phyloP scores from a whole-genome alignment of 1,140 invertebrate species.

The Sycophila sp. region DNA sequence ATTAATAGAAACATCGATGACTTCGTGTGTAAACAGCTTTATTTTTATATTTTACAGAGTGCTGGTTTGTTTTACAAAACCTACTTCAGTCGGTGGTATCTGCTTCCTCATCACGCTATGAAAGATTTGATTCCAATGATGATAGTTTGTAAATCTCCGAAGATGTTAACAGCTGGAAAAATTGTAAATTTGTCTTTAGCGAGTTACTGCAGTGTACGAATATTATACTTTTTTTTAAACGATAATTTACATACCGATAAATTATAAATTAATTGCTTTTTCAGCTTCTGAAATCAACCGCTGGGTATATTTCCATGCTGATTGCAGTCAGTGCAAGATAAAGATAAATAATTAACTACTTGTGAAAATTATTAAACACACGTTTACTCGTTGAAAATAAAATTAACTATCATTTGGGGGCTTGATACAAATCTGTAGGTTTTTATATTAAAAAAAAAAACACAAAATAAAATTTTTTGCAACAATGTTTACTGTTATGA shows the following conservation, averaged over 20 bases:
- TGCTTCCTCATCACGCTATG: not conserved
- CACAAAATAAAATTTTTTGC: too few relatives aligned
- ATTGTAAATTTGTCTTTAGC: not conserved
- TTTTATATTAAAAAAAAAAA: too few relatives aligned
- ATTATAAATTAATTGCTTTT: not conserved
- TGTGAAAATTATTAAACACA: too few relatives aligned
- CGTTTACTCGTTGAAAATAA: too few relatives aligned
- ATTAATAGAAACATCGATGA: not conserved
- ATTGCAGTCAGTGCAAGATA: not conserved
- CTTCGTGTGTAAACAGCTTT: not conserved
- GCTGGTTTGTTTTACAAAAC: not conserved
- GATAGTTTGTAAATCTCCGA: not conserved
- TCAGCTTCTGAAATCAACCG: not conserved
- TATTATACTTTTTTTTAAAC: not conserved
- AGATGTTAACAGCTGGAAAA: not conserved
- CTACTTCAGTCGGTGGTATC: not conserved
- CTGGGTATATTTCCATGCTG: not conserved
- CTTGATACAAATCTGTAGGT: too few relatives aligned
- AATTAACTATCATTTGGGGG: too few relatives aligned
- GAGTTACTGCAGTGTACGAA: not conserved
- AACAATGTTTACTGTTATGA: too few relatives aligned
- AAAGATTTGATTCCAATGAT: not conserved
- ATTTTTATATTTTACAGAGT: not conserved
- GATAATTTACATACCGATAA: not conserved
- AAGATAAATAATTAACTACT: too few relatives aligned